Evolutionary conservation across 1,140 invertebrate genomes (phyloP), one percentile per base, ranked within the genome.

Genomic region (Geopemphigus sp.): DNA sequence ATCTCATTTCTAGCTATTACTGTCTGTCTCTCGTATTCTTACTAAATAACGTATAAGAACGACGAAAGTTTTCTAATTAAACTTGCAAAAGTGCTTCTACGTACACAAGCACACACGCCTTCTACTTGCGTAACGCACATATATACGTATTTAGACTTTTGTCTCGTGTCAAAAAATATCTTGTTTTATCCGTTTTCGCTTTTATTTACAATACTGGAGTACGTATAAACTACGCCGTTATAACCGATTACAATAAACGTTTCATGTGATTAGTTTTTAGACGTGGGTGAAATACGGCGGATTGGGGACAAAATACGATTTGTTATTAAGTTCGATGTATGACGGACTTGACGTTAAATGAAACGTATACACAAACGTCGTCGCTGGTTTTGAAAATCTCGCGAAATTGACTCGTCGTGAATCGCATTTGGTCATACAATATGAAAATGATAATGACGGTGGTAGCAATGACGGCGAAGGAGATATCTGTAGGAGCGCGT

Each of bases 61-160:
- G 66, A 68, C 8, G 22, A 68, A 68, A 68, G 66, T 68, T 68
- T 68, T 68, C 45, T 68, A 68, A 68, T 68, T 68, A 68, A 68
- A 68, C 66, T 68, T 26, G 39, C 66, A 68, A 68, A 50, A 68
- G 66, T 26, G n/a, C 66, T 68, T 50, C 47, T 68, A 47, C 32
- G 8, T 32, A 17, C 45, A 68, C 15, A 68, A 11, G 47, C 45
- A 24, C 15, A 50, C 45, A 50, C 10, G n/a, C 59, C 12, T 26
- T 12, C 14, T 3, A 15, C 19, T 14, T 15, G 29, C 12, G 17
- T n/a, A 45, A 63, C 6, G 17, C 47, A 24, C 8, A 24, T 19
- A 63, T 8, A 47, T 66, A 47, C 39, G n/a, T n/a, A n/a, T n/a
- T n/a, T n/a, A n/a, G n/a, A n/a, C n/a, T n/a, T n/a, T n/a, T n/a